Evolutionary conservation across 2,888 invertebrate genomes (phyloP).

Genomic region (Dascillus cervinus): DNA sequence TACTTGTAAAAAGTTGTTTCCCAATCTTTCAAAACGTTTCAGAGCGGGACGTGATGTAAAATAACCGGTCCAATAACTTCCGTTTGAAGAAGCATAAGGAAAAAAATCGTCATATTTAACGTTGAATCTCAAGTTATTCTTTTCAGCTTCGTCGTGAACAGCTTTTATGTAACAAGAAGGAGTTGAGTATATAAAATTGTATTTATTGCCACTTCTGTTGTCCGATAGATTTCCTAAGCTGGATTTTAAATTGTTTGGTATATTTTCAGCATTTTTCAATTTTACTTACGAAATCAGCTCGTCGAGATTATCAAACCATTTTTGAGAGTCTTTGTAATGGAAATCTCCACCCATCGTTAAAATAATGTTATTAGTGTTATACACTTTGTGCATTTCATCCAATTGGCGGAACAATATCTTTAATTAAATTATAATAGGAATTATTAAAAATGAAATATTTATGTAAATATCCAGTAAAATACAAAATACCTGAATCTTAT

Average conservation of each 20-base stretch:
- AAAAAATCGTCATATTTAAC: constrained; percentile 83
- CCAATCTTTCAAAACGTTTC: constrained; percentile 68
- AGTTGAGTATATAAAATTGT: constrained; percentile 79
- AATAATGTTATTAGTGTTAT: constrained; percentile 67
- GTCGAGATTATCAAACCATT: constrained; percentile 83
- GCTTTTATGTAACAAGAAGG: constrained; percentile 80
- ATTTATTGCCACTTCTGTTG: constrained; percentile 49
- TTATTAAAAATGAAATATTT: no score
- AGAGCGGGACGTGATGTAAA: constrained; percentile 75
- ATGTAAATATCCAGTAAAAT: no score
- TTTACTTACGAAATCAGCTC: constrained; percentile 71
- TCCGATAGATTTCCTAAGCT: constrained; percentile 54
- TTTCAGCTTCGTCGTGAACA: constrained; percentile 59
- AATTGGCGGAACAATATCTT: constrained; percentile 50
- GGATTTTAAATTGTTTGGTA: constrained; percentile 14
- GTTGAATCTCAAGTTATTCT: constrained; percentile 56
- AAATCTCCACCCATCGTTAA: constrained; percentile 93
- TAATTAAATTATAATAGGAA: constrained; percentile 44
- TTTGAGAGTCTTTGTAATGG: constrained; percentile 66
- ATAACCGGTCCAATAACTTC: constrained; percentile 92
- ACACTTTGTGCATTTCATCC: constrained; percentile 46
- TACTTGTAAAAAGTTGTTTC: constrained; percentile 70
- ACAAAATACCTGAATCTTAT: no score
- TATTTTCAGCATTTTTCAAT: neutral
- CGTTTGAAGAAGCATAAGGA: constrained; percentile 79